These are phyloP conservation scores for Melanotus villosus DNA, from an alignment of 2,888 invertebrate genomes.

Conservation along the genomic window DNA sequence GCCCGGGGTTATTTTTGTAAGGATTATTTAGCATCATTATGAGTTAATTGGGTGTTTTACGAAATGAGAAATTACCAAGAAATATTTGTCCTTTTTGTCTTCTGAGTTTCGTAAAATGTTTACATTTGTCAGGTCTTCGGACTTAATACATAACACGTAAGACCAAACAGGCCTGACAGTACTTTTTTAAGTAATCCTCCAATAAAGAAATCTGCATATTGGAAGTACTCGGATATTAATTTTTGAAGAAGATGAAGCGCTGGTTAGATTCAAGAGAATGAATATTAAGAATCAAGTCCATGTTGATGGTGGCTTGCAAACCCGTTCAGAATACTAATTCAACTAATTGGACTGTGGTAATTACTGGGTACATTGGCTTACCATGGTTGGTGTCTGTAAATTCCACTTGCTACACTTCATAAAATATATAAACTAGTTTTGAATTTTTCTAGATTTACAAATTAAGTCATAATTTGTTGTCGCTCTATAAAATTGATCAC, in stretches of 20 bases:
- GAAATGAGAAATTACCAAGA: constrained; percentile 22
- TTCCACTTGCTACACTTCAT: constrained; percentile 12
- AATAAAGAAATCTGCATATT: constrained; percentile 1
- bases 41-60: constrained; percentile 26
- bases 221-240: constrained; percentile 1
- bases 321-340: constrained; percentile 45
- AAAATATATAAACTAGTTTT: too few relatives aligned
- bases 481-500: too few relatives aligned
- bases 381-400: constrained; percentile 23
- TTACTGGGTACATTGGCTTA: constrained; percentile 41
- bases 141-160: too few relatives aligned
- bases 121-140: too few relatives aligned
- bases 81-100: too few relatives aligned
- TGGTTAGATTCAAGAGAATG: constrained; percentile 22
- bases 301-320: constrained; percentile 38
- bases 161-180: too few relatives aligned
- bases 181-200: too few relatives aligned
- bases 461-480: too few relatives aligned
- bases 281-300: constrained; percentile 18
- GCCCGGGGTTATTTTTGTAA: constrained; percentile 7
- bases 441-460: too few relatives aligned
- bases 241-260: constrained; percentile 26
- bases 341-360: constrained; percentile 42
- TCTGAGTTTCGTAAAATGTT: too few relatives aligned
- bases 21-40: constrained; percentile 20